These are phyloP conservation scores for Helobdella robusta DNA, from an alignment of 2,888 invertebrate species.

Conservation along the genomic window DNA sequence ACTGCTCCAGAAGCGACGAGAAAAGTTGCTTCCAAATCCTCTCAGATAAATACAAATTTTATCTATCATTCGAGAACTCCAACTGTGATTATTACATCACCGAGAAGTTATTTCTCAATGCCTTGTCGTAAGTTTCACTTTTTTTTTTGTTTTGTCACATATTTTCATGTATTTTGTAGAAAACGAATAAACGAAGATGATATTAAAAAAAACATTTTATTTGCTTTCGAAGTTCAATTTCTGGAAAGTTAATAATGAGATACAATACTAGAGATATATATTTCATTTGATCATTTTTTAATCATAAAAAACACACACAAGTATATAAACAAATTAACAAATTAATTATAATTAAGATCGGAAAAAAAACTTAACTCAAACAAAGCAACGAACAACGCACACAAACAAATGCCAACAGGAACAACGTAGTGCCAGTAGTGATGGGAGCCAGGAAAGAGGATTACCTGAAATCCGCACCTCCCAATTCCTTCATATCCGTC, in stretches of 20 bases:
- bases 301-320: too few relatives aligned
- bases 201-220: too few relatives aligned
- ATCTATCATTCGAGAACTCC: conserved; percentile 35
- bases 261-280: too few relatives aligned
- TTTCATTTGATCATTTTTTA: too few relatives aligned
- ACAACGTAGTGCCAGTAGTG: conserved; percentile 33
- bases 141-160: too few relatives aligned
- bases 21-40: conserved; percentile 27
- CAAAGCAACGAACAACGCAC: background rate
- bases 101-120: conserved; percentile 33
- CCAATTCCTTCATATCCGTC: conserved; percentile 84
- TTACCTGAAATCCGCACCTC: conserved; percentile 63
- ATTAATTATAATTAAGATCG: too few relatives aligned
- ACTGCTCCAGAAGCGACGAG: conserved; percentile 54
- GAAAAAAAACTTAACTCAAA: too few relatives aligned
- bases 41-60: conserved; percentile 31
- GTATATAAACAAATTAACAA: too few relatives aligned
- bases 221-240: too few relatives aligned
- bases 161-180: too few relatives aligned
- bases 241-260: too few relatives aligned
- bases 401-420: conserved; percentile 27
- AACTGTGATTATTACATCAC: conserved; percentile 36
- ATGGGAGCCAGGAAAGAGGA: conserved; percentile 33
- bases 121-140: conserved; percentile 28
- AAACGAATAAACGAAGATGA: too few relatives aligned